Base-by-base conservation (phyloP, 2,113 vertebrate species). In the Cheirogaleus medius region DNA sequence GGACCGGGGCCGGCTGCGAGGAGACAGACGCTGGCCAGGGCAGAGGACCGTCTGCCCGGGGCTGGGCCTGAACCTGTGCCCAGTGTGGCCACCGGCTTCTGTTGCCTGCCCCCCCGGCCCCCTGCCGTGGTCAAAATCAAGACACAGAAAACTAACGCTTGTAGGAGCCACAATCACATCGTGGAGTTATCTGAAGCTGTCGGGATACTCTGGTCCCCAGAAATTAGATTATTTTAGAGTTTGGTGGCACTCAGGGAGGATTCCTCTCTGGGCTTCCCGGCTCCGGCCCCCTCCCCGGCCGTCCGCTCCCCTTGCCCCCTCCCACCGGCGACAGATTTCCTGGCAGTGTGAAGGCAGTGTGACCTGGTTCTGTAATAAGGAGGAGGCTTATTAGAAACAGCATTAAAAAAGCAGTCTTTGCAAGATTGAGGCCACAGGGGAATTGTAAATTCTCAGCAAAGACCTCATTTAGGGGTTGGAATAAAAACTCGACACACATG, bases 391-490 rank as follows among this genome's bases (percentile, higher is more conserved):
- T 98, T 98, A 98, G 98, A 98, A 97, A 95, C 99, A 96, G 97
- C 90, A 97, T 97, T 98, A 97, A 98, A 98, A 98, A 98, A 98
- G 98, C 98, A 98, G 97, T 98, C 98, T 98, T 96, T 96, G 98
- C 98, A 97, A 98, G 98, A 99, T 97, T 97, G 98, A 98, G 98
- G 98, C 98, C 98, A 93, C 5, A 8, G 84, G 98, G 98, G 98
- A 99, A 98, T 98, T 97, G 98, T 98, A 98, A 97, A 98, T 98
- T 98, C 98, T 98, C 94, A 86, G 98, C 98, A 95, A 98, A 99
- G 98, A 97, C 98, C 98, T 99, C 98, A 87, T 98, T 98, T 98
- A 97, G 98, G 97, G 98, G 73, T 92, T 47, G 97, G 96, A 96
- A 92, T 96, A 93, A 86, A 97, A 97, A 97, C 93, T 37, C 4